phyloP scores from a whole-genome alignment of 2,113 vertebrate species.

The Alethe diademata region DNA sequence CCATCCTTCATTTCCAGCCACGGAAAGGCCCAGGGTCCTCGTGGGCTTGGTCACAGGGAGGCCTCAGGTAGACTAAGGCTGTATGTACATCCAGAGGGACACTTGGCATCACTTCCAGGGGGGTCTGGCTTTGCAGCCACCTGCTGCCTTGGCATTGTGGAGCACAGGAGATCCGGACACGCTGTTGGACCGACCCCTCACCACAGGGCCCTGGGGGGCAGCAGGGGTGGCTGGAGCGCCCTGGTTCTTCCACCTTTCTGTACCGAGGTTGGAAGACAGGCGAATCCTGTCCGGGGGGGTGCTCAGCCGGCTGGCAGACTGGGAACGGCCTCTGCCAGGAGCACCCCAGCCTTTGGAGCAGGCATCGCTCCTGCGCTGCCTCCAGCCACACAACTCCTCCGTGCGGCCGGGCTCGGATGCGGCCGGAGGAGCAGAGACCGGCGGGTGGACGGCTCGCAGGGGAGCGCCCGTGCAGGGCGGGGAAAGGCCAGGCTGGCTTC shows the following conservation, averaged over 20 bases:
- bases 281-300: background rate
- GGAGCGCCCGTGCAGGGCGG: background rate
- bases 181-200: background rate
- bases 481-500: background rate
- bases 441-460: background rate
- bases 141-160: background rate
- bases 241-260: background rate
- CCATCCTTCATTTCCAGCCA: rapidly evolving
- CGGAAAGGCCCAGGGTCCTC: rapidly evolving
- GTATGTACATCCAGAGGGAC: background rate
- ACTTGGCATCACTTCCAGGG: constrained; percentile 66
- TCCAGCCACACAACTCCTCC: background rate
- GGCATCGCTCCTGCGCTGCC: background rate
- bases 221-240: background rate
- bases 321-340: background rate
- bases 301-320: constrained; percentile 19
- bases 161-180: background rate
- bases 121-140: constrained; percentile 42
- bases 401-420: rapidly evolving
- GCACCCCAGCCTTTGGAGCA: rapidly evolving
- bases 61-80: background rate
- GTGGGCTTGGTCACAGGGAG: rapidly evolving
- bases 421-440: rapidly evolving
- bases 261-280: background rate
- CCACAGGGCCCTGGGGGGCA: background rate